These are phyloP conservation scores for Bombyx mori DNA, from an alignment of 1,140 invertebrate genomes.

Conservation along the genomic window DNA sequence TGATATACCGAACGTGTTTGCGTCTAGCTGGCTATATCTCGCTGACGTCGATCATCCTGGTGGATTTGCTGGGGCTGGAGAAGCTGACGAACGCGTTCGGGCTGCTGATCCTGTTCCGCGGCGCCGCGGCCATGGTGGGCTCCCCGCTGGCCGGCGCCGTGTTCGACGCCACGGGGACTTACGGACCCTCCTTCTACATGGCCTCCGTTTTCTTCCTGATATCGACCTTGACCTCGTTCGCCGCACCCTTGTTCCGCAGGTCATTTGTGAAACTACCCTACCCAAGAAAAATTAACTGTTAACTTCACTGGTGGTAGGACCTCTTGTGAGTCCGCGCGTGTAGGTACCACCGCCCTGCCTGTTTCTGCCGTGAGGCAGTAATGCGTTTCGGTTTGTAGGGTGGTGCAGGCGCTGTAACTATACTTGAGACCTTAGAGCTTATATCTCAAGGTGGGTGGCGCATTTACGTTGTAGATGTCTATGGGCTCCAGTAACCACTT, in stretches of 20 bases:
- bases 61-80: conserved; percentile 94
- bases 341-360: too few species aligned
- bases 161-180: conserved; percentile 88
- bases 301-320: too few species aligned
- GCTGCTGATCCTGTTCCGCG: conserved; percentile 93
- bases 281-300: too few species aligned
- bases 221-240: conserved; percentile 87
- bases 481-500: too few species aligned
- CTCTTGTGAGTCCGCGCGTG: too few species aligned
- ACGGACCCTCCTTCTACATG: conserved; percentile 92
- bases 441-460: too few species aligned
- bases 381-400: too few species aligned
- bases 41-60: conserved; percentile 96
- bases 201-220: conserved; percentile 91
- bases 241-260: conserved; percentile 83
- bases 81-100: conserved; percentile 98
- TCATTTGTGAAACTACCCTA: conserved; percentile 28
- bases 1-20: too few species aligned
- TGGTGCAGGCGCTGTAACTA: too few species aligned
- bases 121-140: conserved; percentile 90
- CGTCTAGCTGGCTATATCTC: conserved; percentile 95
- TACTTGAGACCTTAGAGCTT: too few species aligned
- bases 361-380: too few species aligned
- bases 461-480: too few species aligned
- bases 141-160: conserved; percentile 88